Percentiles rank a stretch among this genome's conserved stretches.
Conservation (phyloP, 2,888 invertebrate species). For the Cephus pulcher region DNA sequence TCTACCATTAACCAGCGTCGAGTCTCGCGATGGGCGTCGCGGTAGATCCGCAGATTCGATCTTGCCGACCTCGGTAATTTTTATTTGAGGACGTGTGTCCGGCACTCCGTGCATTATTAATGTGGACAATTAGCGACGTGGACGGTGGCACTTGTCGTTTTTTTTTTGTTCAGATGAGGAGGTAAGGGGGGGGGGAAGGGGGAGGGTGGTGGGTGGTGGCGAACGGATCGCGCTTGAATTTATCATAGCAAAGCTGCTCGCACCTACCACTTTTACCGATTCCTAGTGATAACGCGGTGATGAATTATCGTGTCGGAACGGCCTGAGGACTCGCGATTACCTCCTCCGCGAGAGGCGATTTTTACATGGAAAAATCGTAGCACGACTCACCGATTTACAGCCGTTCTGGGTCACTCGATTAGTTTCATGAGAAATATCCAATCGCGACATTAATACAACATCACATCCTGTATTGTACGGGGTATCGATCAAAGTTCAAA, state of each 20-base stretch:
- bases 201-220: constrained; percentile 20
- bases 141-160: background rate
- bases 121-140: constrained; percentile 34
- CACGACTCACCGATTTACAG: no score
- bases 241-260: constrained; percentile 15
- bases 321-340: no score
- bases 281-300: constrained; percentile 16
- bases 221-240: constrained; percentile 20
- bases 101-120: constrained; percentile 40
- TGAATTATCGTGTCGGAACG: constrained; percentile 9
- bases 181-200: background rate
- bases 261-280: constrained; percentile 10
- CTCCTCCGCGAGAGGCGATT: no score
- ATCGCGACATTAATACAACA: no score
- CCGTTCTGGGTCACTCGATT: no score
- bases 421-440: no score
- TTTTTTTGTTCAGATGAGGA: background rate
- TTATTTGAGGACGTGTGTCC: constrained; percentile 38
- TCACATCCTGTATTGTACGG: no score
- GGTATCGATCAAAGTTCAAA: no score
- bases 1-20: background rate
- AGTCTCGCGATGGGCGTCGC: background rate
- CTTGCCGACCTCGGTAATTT: constrained; percentile 40
- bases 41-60: background rate
- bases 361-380: no score